phyloP scores from a whole-genome alignment of 2,113 vertebrate genomes.

The Chloropsis hardwickii region DNA sequence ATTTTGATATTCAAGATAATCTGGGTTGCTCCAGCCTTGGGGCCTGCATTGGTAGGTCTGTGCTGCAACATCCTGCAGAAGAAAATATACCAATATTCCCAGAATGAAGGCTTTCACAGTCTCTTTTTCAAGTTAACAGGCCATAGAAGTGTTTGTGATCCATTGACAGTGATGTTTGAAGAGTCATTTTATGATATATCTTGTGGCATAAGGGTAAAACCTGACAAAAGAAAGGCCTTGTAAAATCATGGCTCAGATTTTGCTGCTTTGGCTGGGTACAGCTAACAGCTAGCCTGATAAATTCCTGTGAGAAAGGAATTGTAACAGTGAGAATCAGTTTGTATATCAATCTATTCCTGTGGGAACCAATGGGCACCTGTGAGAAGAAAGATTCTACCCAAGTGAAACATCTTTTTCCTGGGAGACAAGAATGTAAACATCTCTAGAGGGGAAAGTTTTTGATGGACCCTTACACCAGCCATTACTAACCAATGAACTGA shows the following conservation, averaged over 20 bases:
- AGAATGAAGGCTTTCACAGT: not conserved
- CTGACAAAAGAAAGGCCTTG: not conserved
- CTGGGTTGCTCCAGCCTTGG: not conserved
- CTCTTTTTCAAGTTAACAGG: not conserved
- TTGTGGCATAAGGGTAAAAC: not conserved
- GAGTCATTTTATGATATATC: not conserved
- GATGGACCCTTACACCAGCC: too few species aligned
- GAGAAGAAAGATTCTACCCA: not conserved
- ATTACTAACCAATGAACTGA: not conserved
- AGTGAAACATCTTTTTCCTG: not conserved
- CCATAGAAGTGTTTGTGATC: not conserved
- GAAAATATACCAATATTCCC: not conserved
- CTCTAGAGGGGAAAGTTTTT: not conserved
- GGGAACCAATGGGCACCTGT: not conserved
- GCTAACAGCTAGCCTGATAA: too few species aligned
- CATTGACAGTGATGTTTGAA: accelerated
- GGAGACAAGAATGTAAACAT: not conserved
- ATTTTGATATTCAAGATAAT: not conserved
- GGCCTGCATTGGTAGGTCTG: not conserved
- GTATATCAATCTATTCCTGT: not conserved
- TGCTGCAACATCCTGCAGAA: not conserved
- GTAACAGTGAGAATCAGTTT: not conserved
- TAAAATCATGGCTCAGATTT: not conserved
- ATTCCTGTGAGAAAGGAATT: not conserved
- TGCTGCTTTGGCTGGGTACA: not conserved